A percentile compares a stretch with the other conserved stretches of the same genome.
Conservation (phyloP, 2,113 vertebrate species). For the Gobio gobio region DNA sequence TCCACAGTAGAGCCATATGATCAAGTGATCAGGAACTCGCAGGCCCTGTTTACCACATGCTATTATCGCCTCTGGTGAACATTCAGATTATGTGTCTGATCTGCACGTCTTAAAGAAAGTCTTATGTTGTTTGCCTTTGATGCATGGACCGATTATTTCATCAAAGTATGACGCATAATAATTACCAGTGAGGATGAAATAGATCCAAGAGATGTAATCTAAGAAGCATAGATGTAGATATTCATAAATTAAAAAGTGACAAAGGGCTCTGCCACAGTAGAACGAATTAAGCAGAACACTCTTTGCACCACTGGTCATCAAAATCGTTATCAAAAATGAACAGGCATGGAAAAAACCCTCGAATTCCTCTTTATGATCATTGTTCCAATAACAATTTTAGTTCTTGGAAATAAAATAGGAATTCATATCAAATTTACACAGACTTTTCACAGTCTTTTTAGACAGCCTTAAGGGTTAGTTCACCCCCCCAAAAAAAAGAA, state of each 20-base stretch:
- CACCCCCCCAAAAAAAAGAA: too few relatives aligned
- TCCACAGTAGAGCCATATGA: neutral
- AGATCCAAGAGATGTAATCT: slow-evolving; percentile 34
- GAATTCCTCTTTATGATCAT: too few relatives aligned
- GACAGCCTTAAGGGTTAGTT: too few relatives aligned
- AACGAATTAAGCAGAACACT: neutral
- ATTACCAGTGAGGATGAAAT: slow-evolving; percentile 25
- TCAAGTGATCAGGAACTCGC: neutral
- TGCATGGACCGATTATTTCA: slow-evolving; percentile 39
- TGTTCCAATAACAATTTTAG: neutral
- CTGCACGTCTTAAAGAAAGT: slow-evolving; percentile 39
- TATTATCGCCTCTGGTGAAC: slow-evolving; percentile 42
- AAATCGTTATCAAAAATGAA: neutral
- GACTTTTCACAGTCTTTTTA: too few relatives aligned
- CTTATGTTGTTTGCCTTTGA: slow-evolving; percentile 52
- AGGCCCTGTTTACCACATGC: slow-evolving; percentile 37
- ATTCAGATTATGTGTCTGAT: slow-evolving; percentile 22
- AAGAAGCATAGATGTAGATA: slow-evolving; percentile 36
- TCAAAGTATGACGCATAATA: slow-evolving; percentile 35
- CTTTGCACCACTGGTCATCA: neutral
- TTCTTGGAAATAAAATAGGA: too few relatives aligned
- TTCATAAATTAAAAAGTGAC: slow-evolving; percentile 20
- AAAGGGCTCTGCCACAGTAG: neutral
- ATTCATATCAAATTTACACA: too few relatives aligned
- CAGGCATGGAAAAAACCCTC: neutral